Conservation (phyloP, 2,797 vertebrate species). For the Mormyrops attenuatus region DNA sequence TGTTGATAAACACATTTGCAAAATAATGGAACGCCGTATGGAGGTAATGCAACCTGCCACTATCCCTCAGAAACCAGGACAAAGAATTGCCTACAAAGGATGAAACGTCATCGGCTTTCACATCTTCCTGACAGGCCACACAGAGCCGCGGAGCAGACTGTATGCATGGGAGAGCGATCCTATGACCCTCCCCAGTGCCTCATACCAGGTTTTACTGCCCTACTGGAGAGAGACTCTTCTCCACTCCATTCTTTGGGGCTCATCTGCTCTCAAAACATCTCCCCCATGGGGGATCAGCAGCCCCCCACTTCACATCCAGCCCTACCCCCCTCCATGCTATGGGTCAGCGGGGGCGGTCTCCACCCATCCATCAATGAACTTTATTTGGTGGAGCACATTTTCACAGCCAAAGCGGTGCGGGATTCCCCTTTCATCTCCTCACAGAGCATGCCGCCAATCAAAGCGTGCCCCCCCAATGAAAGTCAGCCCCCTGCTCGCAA, state of each 20-base stretch:
- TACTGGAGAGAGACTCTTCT: constrained; percentile 52
- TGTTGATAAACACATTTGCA: constrained; percentile 3
- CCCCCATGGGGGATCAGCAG: background rate
- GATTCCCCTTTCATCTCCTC: constrained; percentile 20
- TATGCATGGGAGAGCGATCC: background rate
- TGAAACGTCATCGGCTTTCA: background rate
- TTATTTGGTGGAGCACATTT: constrained; percentile 51
- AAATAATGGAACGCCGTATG: background rate
- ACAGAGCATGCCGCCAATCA: constrained; percentile 26
- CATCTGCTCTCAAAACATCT: constrained; percentile 15
- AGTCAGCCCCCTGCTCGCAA: constrained; percentile 73
- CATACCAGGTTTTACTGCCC: constrained; percentile 19
- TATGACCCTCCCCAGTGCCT: background rate
- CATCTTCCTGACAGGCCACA: background rate
- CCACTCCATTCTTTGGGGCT: constrained; percentile 30
- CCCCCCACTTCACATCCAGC: constrained; percentile 49
- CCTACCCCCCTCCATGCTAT: constrained; percentile 30
- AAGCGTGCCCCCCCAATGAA: constrained; percentile 61
- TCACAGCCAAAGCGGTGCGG: background rate
- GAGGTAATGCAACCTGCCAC: background rate
- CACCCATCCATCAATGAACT: constrained; percentile 15
- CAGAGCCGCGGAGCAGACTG: background rate
- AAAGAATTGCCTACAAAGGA: background rate
- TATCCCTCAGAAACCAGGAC: background rate
- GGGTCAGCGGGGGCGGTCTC: constrained; percentile 54